A percentile compares a stretch with the other conserved stretches of the same genome.
Conservation (phyloP, 2,888 invertebrate species). For the Hemistola chrysoprasaria region DNA sequence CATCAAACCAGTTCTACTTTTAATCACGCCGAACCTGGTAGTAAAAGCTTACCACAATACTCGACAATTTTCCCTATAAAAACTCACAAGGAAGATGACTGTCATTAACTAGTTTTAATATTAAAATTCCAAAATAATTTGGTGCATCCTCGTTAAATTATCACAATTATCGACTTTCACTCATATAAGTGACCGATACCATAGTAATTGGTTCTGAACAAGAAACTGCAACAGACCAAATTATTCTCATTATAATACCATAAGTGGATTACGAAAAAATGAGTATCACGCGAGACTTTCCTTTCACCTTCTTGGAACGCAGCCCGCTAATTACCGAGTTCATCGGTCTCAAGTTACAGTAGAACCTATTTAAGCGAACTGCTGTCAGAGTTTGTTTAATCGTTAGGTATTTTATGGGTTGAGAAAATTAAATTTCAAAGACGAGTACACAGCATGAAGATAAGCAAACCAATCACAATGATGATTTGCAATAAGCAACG, state of each 20-base stretch:
- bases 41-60: conserved; percentile 51
- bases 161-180: conserved; percentile 67
- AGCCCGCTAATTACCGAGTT: conserved; percentile 60
- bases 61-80: conserved; percentile 47
- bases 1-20: conserved; percentile 72
- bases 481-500: conserved; percentile 13
- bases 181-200: conserved; percentile 52
- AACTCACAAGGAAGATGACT: conserved; percentile 19
- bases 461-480: conserved; percentile 9
- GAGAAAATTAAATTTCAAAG: conserved; percentile 10
- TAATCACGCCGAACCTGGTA: conserved; percentile 69
- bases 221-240: conserved; percentile 55
- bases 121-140: conserved; percentile 24
- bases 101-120: conserved; percentile 23
- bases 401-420: conserved; percentile 9
- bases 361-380: conserved; percentile 34
- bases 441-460: conserved; percentile 8
- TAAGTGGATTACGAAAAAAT: conserved; percentile 54
- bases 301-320: conserved; percentile 61
- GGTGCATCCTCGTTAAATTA: conserved; percentile 29
- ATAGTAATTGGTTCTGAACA: conserved; percentile 62
- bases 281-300: conserved; percentile 54
- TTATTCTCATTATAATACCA: conserved; percentile 63
- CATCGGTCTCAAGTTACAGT: conserved; percentile 53
- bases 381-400: conserved; percentile 16